phyloP scores from a whole-genome alignment of 1,140 invertebrate species.

The Drosophila parabipectinata region DNA sequence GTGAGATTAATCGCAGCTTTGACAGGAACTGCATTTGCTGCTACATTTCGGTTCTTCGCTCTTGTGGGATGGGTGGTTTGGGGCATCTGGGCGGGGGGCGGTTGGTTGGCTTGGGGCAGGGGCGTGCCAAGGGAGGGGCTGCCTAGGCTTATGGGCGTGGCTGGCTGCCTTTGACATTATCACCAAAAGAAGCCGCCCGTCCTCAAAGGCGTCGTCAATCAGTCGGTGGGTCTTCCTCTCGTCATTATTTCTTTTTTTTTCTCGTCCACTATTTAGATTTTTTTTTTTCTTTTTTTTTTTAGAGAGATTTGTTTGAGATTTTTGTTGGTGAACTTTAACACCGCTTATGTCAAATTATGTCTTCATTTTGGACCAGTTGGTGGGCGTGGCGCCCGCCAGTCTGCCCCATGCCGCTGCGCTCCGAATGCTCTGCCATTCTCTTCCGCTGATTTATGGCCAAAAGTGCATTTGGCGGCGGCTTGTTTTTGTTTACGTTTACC shows the following conservation, averaged over 20 bases:
- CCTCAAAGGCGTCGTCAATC: constrained; percentile 46
- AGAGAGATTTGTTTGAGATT: background rate
- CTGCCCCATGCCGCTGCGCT: constrained; percentile 8
- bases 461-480: constrained; percentile 51
- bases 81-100: too few species aligned
- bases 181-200: constrained; percentile 61
- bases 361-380: constrained; percentile 51
- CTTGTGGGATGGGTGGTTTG: constrained; percentile 4
- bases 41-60: constrained; percentile 54
- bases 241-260: constrained; percentile 29
- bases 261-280: background rate
- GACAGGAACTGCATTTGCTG: constrained; percentile 74
- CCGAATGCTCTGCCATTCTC: constrained; percentile 15
- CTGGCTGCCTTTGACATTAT: constrained; percentile 74
- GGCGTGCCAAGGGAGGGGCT: constrained; percentile 16
- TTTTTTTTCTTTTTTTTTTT: background rate
- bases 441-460: constrained; percentile 50
- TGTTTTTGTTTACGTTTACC: constrained; percentile 81
- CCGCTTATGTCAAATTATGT: constrained; percentile 83
- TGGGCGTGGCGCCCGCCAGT: constrained; percentile 60
- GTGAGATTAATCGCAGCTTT: constrained; percentile 81
- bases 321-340: constrained; percentile 77
- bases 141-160: constrained; percentile 4
- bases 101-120: constrained; percentile 15
- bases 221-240: constrained; percentile 49